Percentiles rank a stretch among this genome's conserved stretches.
phyloP scores from a whole-genome alignment of 2,888 invertebrate genomes.

The Exephanes ischioxanthus region DNA sequence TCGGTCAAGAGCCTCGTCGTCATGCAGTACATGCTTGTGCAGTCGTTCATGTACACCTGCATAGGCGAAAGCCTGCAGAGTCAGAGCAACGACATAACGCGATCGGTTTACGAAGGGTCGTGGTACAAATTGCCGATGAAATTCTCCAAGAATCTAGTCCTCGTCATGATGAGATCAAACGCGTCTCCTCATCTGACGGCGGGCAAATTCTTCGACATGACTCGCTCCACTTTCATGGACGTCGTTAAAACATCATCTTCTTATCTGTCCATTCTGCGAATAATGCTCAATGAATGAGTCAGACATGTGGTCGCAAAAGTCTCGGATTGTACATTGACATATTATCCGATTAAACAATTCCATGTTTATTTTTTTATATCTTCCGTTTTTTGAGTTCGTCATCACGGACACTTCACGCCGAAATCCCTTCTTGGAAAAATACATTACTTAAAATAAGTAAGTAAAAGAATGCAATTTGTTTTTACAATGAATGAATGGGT shows the following conservation, averaged over 20 bases:
- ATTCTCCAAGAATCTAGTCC: conserved; percentile 66
- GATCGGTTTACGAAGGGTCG: conserved; percentile 65
- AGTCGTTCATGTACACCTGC: conserved; percentile 70
- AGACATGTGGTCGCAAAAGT: neutral
- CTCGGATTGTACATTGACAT: neutral
- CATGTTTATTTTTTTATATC: too few relatives aligned
- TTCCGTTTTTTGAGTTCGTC: too few relatives aligned
- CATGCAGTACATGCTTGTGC: conserved; percentile 64
- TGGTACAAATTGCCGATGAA: conserved; percentile 70
- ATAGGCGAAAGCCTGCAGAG: conserved; percentile 68
- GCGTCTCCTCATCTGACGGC: conserved; percentile 67
- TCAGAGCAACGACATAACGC: conserved; percentile 61
- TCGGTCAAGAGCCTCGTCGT: conserved; percentile 32
- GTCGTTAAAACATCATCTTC: conserved; percentile 67
- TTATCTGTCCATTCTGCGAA: conserved; percentile 68
- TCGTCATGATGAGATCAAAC: conserved; percentile 71
- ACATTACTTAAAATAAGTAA: too few relatives aligned
- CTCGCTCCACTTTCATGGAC: conserved; percentile 64
- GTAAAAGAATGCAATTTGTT: too few relatives aligned
- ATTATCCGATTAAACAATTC: too few relatives aligned
- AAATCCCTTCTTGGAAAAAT: too few relatives aligned
- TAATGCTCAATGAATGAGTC: conserved; percentile 53
- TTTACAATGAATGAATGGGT: too few relatives aligned
- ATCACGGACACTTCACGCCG: too few relatives aligned
- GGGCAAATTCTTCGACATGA: conserved; percentile 71